Conservation (phyloP, 2,113 vertebrate genomes). For the Rhombomys opimus region DNA sequence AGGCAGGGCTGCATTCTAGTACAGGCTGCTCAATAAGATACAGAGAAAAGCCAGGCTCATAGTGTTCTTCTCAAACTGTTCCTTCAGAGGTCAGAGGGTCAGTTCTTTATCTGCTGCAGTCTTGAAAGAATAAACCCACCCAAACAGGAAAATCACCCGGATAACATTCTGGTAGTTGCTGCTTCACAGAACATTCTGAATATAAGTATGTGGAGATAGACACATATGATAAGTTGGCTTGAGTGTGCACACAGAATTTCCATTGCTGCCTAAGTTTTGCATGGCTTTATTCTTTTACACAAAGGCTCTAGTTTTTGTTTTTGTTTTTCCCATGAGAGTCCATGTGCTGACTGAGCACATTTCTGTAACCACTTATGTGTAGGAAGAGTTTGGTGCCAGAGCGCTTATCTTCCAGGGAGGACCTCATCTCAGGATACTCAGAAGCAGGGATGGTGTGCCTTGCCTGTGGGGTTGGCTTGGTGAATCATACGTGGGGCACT, state of each 20-base stretch:
- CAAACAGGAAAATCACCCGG: constrained; percentile 63
- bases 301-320: not conserved
- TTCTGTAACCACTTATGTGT: not conserved
- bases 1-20: constrained; percentile 73
- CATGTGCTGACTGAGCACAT: not conserved
- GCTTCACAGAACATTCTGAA: not conserved
- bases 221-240: not conserved
- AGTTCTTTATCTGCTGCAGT: constrained; percentile 70
- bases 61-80: constrained; percentile 73
- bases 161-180: constrained; percentile 52
- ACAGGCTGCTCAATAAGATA: constrained; percentile 65
- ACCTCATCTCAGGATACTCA: not conserved
- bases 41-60: constrained; percentile 75
- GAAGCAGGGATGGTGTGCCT: not conserved
- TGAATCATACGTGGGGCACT: too few relatives aligned
- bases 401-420: not conserved
- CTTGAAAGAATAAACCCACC: constrained; percentile 76
- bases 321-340: not conserved
- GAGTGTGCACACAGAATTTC: not conserved
- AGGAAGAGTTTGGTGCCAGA: not conserved
- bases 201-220: not conserved
- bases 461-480: not conserved
- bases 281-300: not conserved
- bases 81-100: constrained; percentile 71
- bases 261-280: not conserved